Conservation (phyloP, 2,113 vertebrate species). For the Aldabrachelys gigantea region DNA sequence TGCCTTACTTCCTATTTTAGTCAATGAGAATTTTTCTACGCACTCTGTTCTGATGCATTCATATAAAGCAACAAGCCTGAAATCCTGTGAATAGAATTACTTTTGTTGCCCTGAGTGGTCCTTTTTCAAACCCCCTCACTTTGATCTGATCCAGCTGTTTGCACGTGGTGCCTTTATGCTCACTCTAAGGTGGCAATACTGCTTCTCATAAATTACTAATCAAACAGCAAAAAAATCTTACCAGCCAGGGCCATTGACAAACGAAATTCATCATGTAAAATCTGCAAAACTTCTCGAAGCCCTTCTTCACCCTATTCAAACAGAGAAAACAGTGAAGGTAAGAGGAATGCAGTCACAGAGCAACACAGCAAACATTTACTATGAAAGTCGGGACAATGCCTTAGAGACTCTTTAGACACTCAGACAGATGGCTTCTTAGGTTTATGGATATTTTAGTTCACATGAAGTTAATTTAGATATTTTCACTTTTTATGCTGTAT, state of each 20-base stretch:
- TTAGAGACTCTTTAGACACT: neutral
- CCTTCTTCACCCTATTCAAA: constrained; percentile 89
- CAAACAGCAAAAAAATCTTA: constrained; percentile 59
- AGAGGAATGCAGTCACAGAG: neutral
- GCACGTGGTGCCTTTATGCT: neutral
- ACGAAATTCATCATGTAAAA: constrained; percentile 90
- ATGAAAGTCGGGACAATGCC: constrained; percentile 49
- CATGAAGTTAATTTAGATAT: constrained; percentile 21
- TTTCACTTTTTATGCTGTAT: constrained; percentile 35
- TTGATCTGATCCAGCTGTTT: neutral
- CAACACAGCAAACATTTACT: neutral
- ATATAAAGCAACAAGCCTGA: neutral
- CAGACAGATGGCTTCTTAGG: constrained; percentile 2
- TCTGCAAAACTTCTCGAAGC: constrained; percentile 87
- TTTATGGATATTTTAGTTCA: constrained; percentile 20
- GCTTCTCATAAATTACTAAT: neutral
- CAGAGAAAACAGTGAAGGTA: neutral
- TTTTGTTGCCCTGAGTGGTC: neutral
- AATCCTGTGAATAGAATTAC: neutral
- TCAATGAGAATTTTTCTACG: neutral
- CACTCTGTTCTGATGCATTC: neutral
- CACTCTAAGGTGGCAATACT: neutral
- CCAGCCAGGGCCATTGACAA: constrained; percentile 91
- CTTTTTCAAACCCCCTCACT: neutral
- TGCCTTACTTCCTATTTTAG: neutral